Percentiles rank a stretch among this genome's conserved stretches.
These are phyloP conservation scores for Autographa gamma DNA, from an alignment of 2,888 invertebrate genomes.

Conservation along the genomic window DNA sequence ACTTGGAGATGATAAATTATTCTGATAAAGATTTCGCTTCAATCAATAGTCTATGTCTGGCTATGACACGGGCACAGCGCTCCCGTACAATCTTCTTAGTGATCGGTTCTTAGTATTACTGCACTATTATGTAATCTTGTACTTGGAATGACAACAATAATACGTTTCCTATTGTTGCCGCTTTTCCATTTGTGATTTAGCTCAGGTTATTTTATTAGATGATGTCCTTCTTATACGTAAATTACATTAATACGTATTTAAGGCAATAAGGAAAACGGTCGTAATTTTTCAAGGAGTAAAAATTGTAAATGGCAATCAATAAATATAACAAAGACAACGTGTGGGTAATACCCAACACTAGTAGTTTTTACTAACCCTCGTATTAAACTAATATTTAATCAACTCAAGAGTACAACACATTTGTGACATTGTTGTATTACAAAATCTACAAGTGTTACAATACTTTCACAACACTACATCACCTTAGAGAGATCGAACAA, in stretches of 20 bases:
- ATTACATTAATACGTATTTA: too few relatives aligned
- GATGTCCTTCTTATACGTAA: background rate
- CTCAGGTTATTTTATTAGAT: background rate
- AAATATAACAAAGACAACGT: too few relatives aligned
- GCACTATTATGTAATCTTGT: conserved; percentile 8
- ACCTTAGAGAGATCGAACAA: conserved; percentile 59
- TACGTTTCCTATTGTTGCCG: background rate
- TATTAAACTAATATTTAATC: background rate
- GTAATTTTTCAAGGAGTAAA: too few relatives aligned
- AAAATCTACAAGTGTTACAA: conserved; percentile 42
- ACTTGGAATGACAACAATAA: background rate
- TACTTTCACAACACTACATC: conserved; percentile 54
- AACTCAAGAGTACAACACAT: background rate
- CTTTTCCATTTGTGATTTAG: background rate
- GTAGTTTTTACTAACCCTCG: background rate
- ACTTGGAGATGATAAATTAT: conserved; percentile 46
- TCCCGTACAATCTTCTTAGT: background rate
- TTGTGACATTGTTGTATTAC: background rate
- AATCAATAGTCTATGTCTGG: conserved; percentile 44
- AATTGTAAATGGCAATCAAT: too few relatives aligned
- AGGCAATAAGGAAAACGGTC: too few relatives aligned
- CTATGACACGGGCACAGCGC: conserved; percentile 16
- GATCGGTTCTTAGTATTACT: conserved; percentile 35
- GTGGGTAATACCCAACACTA: too few relatives aligned
- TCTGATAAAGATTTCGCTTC: conserved; percentile 40